These are phyloP conservation scores for Drosophila subobscura DNA, from an alignment of 1,140 invertebrate genomes.

Conservation along the genomic window DNA sequence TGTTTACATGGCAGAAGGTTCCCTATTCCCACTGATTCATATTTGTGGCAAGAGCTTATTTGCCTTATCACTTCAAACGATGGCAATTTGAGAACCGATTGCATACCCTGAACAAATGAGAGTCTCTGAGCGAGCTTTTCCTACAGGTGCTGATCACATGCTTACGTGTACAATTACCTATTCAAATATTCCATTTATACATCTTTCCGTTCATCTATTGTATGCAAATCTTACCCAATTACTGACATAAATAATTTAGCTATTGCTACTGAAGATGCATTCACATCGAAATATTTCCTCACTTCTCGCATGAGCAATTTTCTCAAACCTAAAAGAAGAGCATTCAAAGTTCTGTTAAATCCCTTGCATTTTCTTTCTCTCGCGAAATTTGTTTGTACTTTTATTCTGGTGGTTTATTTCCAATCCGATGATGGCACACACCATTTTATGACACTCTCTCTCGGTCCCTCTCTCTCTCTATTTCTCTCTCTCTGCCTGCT, in stretches of 20 bases:
- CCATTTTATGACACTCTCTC: conserved; percentile 34
- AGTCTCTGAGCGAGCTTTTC: background rate
- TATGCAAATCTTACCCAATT: too few species aligned
- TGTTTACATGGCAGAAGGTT: background rate
- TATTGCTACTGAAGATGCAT: too few species aligned
- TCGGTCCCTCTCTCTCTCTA: background rate
- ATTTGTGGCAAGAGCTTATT: conserved; percentile 6
- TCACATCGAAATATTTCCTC: background rate
- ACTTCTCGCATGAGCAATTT: background rate
- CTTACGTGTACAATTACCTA: too few species aligned
- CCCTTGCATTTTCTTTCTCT: conserved; percentile 3
- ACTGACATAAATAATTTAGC: too few species aligned
- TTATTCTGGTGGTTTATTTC: conserved; percentile 47
- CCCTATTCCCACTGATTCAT: conserved; percentile 24
- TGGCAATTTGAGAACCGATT: conserved; percentile 4
- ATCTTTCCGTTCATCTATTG: too few species aligned
- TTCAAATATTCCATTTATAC: too few species aligned
- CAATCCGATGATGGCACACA: conserved; percentile 58
- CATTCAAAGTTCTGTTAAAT: conserved; percentile 18
- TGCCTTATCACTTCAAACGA: conserved; percentile 18
- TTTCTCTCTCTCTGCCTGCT: conserved; percentile 1
- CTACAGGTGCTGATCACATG: too few species aligned
- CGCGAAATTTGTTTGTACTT: conserved; percentile 1
- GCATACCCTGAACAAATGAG: conserved; percentile 5
- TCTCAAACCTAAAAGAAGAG: conserved; percentile 32